Evolutionary conservation across 2,113 vertebrate genomes (phyloP).

Genomic region (Pterocles gutturalis): DNA sequence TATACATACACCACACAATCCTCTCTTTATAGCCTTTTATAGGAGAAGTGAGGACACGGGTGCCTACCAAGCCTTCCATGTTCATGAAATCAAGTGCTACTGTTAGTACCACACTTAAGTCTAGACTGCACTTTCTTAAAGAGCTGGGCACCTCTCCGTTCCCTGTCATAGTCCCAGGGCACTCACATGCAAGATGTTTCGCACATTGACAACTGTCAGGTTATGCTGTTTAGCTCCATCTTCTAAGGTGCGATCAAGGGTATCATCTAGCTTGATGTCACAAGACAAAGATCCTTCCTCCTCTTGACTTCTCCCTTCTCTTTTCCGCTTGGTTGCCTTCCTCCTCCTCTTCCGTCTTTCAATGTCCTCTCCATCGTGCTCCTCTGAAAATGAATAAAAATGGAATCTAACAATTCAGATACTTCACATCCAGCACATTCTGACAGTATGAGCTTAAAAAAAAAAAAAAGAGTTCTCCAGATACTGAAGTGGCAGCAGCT

Average conservation of each 20-base stretch:
- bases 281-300: slow-evolving; percentile 48
- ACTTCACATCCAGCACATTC: neutral
- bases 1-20: fast-evolving
- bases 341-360: slow-evolving; percentile 75
- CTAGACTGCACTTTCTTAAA: neutral
- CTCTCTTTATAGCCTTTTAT: fast-evolving
- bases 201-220: slow-evolving; percentile 88
- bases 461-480: neutral
- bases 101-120: fast-evolving
- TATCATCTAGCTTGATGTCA: slow-evolving; percentile 85
- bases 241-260: slow-evolving; percentile 88
- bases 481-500: neutral
- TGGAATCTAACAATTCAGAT: neutral
- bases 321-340: slow-evolving; percentile 72
- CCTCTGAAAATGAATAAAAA: slow-evolving; percentile 60
- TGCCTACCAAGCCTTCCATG: neutral
- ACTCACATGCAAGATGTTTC: slow-evolving; percentile 95
- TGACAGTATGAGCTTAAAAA: neutral
- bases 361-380: slow-evolving; percentile 73
- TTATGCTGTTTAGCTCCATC: slow-evolving; percentile 92
- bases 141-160: fast-evolving
- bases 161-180: fast-evolving
- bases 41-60: fast-evolving
- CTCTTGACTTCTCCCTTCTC: slow-evolving; percentile 46
- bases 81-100: neutral